Evolutionary conservation across 2,113 vertebrate genomes (phyloP).

Genomic region (Mugil cephalus): DNA sequence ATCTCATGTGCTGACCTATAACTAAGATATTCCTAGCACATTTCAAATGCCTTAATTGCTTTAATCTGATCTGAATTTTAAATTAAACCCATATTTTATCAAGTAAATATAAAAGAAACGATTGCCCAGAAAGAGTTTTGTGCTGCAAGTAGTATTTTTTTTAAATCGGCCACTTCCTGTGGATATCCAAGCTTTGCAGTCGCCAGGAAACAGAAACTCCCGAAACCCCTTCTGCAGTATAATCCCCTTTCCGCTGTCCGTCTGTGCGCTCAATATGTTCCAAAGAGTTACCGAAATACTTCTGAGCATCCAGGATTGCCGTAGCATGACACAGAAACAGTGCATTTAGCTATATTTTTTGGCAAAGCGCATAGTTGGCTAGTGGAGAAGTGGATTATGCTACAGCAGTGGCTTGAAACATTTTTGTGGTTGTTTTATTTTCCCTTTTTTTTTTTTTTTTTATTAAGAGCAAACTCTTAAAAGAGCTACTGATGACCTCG

Average conservation of each 20-base stretch:
- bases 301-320: slow-evolving; percentile 17
- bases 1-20: not conserved
- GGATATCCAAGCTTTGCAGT: slow-evolving; percentile 7
- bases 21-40: not conserved
- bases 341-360: slow-evolving; percentile 26
- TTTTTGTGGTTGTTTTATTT: too few species aligned
- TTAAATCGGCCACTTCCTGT: not conserved
- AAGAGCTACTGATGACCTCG: not conserved
- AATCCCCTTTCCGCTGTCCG: slow-evolving; percentile 44
- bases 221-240: slow-evolving; percentile 33
- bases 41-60: not conserved
- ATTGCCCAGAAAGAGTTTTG: not conserved
- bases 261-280: slow-evolving; percentile 54
- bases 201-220: slow-evolving; percentile 15
- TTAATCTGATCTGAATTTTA: not conserved
- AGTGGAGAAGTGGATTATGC: slow-evolving; percentile 29
- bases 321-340: slow-evolving; percentile 24
- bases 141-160: not conserved
- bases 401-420: slow-evolving; percentile 4
- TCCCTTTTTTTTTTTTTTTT: slow-evolving; percentile 15
- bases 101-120: too few species aligned
- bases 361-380: slow-evolving; percentile 10
- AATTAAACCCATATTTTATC: too few species aligned
- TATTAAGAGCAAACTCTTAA: not conserved
- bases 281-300: slow-evolving; percentile 36